phyloP scores from a whole-genome alignment of 2,797 vertebrate species.

The Sebastes paucispinis region DNA sequence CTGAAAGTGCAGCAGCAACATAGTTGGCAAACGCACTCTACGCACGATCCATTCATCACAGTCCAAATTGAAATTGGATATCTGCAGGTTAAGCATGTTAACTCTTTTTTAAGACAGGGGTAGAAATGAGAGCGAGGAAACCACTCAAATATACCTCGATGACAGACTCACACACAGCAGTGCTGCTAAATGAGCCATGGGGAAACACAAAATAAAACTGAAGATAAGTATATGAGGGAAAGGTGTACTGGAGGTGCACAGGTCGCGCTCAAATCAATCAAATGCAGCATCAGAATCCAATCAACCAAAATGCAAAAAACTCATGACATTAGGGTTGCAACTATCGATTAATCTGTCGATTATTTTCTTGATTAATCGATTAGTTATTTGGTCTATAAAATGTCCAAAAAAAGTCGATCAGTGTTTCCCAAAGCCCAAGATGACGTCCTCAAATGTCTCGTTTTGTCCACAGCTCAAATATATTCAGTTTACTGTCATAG shows the following conservation, averaged over 20 bases:
- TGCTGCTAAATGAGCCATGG: background rate
- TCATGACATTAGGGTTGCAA: too few species aligned
- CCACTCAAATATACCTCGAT: background rate
- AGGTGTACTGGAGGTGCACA: background rate
- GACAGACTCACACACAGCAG: background rate
- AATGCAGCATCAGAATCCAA: background rate
- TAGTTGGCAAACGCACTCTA: background rate
- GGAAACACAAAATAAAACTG: background rate
- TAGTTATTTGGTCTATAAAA: too few species aligned
- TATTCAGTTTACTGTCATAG: too few species aligned
- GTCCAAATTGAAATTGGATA: conserved; percentile 6
- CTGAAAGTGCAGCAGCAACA: background rate
- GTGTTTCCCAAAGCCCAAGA: too few species aligned
- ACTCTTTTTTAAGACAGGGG: background rate
- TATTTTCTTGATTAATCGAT: too few species aligned
- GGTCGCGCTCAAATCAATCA: background rate
- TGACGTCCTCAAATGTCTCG: too few species aligned
- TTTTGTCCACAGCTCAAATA: too few species aligned
- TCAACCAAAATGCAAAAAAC: background rate
- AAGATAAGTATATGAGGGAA: background rate
- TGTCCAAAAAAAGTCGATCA: too few species aligned
- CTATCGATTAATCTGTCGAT: too few species aligned
- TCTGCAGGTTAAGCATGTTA: background rate
- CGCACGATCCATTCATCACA: conserved; percentile 17
- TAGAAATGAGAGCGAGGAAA: background rate